Base-by-base conservation (phyloP, 2,888 invertebrate genomes). In the Cerastis rubricosa region DNA sequence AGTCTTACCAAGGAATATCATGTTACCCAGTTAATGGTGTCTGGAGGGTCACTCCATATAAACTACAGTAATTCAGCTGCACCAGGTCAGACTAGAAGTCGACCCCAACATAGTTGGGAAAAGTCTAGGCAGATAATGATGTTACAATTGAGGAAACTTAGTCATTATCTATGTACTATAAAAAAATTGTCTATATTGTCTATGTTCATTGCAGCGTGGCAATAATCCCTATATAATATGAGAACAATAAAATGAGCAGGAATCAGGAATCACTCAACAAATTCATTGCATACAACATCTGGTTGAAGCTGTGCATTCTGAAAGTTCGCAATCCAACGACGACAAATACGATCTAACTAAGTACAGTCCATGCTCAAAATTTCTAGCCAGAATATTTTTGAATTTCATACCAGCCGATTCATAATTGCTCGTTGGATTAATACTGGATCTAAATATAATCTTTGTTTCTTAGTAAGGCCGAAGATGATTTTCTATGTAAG, bases 111-210 rank as follows among this genome's bases (percentile, higher is more conserved):
- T 35, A 22, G 2, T 35, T 22, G 61, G 4, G 11, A 9, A 19
- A 35, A 63, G 14, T 40, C 29, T 14, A 43, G 3, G 7, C 12
- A 63, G 22, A 63, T 40, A 12, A 63, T 54, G 8, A 12, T 63
- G 14, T n/a, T n/a, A n/a, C 40, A 64, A 64, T n/a, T n/a, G n/a
- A 61, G n/a, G 1, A 17, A 64, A 64, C 43, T 64, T 17, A 66
- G 71, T 35, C 54, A 63, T n/a, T 70, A 74, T 71, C 51, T 76
- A 74, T 66, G 47, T 78, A 85, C 51, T n/a, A 64, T 82, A 76
- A 79, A 54, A 54, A 71, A 76, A 65, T 66, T 74, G 74, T 63
- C 59, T 69, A 87, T 77, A 87, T 83, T 83, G 74, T 83, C 86
- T 64, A 76, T 49, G n/a, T 65, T 59, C 25, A 65, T 76, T 67